These are phyloP conservation scores for Mamestra configurata DNA, from an alignment of 1,140 invertebrate genomes.

Conservation along the genomic window DNA sequence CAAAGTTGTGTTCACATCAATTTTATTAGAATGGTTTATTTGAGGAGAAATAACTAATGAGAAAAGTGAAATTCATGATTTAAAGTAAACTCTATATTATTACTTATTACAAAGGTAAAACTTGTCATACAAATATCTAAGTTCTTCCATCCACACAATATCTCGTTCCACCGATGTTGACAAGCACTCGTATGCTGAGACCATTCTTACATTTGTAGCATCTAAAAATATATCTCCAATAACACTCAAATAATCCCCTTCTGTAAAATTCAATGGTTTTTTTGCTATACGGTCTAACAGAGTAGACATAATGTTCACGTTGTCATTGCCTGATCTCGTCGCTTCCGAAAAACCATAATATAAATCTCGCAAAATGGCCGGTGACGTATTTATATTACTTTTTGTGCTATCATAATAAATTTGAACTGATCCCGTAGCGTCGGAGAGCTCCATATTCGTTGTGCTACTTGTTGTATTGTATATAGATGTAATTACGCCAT, in stretches of 20 bases:
- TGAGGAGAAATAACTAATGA: background rate
- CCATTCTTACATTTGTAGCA: conserved; percentile 70
- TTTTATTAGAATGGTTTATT: too few relatives aligned
- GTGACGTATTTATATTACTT: conserved; percentile 65
- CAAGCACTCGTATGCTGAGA: conserved; percentile 75
- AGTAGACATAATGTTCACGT: conserved; percentile 67
- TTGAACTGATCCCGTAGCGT: conserved; percentile 76
- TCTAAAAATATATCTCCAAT: conserved; percentile 82
- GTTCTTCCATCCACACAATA: conserved; percentile 80
- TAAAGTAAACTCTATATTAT: background rate
- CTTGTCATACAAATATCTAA: conserved; percentile 80
- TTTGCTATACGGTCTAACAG: conserved; percentile 71
- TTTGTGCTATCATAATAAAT: conserved; percentile 76
- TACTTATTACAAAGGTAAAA: conserved; percentile 72
- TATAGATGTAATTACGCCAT: conserved; percentile 75
- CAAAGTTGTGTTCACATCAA: too few relatives aligned
- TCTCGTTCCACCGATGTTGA: conserved; percentile 70
- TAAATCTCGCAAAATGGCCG: conserved; percentile 60
- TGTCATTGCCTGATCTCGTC: conserved; percentile 64
- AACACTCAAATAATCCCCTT: conserved; percentile 71
- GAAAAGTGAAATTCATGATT: background rate
- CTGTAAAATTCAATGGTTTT: conserved; percentile 66
- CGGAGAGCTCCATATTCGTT: conserved; percentile 76
- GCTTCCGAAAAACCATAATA: conserved; percentile 50
- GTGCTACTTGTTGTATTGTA: conserved; percentile 66